Conservation (phyloP, 35 echinoderm and acorn worm genomes). For the Ophiothrix spiculata region DNA sequence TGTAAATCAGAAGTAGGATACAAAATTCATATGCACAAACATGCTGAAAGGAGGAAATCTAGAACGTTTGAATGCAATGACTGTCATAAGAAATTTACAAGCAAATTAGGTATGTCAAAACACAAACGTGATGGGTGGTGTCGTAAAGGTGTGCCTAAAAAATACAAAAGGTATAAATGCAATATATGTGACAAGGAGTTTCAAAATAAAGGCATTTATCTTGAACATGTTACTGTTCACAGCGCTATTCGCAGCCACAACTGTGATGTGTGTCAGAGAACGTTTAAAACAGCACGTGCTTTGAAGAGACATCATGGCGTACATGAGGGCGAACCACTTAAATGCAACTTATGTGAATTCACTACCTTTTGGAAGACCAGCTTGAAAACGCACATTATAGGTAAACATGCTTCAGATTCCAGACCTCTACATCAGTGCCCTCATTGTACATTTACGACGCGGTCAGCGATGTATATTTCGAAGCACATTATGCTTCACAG, state of each 20-base stretch:
- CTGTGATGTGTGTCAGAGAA: conserved; percentile 18
- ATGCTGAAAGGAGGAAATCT: neutral
- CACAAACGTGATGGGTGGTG: neutral
- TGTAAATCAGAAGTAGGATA: neutral
- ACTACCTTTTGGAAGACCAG: conserved; percentile 14
- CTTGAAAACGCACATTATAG: conserved; percentile 17
- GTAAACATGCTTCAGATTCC: conserved; percentile 12
- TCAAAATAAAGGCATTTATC: neutral
- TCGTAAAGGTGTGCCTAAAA: neutral
- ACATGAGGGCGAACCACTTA: neutral
- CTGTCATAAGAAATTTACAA: neutral
- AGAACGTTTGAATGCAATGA: neutral
- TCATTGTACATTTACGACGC: conserved; percentile 16
- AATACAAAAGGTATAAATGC: neutral
- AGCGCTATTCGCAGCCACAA: conserved; percentile 3
- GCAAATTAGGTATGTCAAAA: neutral
- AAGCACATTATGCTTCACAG: conserved; percentile 6
- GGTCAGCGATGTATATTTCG: neutral
- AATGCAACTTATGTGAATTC: conserved; percentile 29
- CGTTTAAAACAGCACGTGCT: conserved; percentile 16
- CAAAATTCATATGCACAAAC: conserved; percentile 6
- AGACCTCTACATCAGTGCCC: neutral
- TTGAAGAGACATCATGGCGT: neutral
- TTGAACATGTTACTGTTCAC: conserved; percentile 18
- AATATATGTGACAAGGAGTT: neutral